Percentiles rank a stretch among this genome's conserved stretches.
These are phyloP conservation scores for Drosophila ercepeae DNA, from an alignment of 1,140 invertebrate genomes.

Conservation along the genomic window DNA sequence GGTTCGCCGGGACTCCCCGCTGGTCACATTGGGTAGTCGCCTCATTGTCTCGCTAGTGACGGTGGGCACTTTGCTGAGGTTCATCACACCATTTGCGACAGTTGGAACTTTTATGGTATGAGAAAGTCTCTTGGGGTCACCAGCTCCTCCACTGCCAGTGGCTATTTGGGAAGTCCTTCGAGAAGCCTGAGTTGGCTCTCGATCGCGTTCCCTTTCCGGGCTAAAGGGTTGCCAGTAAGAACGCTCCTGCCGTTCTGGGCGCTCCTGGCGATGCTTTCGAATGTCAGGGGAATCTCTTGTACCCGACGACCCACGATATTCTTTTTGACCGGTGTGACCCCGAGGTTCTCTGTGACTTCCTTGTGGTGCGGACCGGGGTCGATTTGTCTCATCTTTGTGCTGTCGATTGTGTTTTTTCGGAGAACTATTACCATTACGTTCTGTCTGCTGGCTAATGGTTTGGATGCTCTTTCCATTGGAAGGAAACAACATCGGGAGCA, in stretches of 20 bases:
- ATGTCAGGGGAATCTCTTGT: not conserved
- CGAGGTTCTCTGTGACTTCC: not conserved
- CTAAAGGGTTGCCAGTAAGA: not conserved
- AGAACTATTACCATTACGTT: not conserved
- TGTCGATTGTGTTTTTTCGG: not conserved
- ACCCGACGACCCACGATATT: not conserved
- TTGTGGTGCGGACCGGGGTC: not conserved
- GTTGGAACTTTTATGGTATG: constrained; percentile 10
- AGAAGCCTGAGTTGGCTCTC: not conserved
- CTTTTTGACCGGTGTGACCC: not conserved
- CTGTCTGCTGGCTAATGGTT: not conserved
- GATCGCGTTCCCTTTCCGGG: not conserved
- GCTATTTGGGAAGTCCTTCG: not conserved
- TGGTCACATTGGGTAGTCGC: constrained; percentile 19
- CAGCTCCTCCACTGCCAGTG: not conserved
- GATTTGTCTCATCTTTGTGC: not conserved
- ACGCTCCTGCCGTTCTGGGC: not conserved
- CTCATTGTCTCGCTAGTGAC: constrained; percentile 8
- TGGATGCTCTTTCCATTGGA: not conserved
- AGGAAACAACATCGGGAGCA: constrained; percentile 9
- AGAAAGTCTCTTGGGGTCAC: not conserved
- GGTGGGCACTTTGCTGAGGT: not conserved
- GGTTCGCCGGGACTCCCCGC: constrained; percentile 5
- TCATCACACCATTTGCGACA: constrained; percentile 1
- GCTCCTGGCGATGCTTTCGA: constrained; percentile 4